Percentiles rank a stretch among this genome's conserved stretches.
Conservation (phyloP, 2,113 vertebrate species). For the Chrysemys picta region DNA sequence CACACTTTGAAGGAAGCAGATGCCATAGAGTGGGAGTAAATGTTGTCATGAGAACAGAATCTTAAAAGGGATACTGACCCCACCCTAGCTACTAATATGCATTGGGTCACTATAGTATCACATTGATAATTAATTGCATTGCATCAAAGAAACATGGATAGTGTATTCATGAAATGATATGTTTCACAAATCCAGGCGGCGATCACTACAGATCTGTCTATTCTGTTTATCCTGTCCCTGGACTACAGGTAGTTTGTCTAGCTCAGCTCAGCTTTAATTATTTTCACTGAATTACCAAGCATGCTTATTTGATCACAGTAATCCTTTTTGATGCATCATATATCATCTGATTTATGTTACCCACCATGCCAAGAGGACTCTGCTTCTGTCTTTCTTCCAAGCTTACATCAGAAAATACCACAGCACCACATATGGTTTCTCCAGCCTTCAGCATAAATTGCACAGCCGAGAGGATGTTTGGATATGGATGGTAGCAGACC, state of each 20-base stretch:
- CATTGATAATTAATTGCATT: neutral
- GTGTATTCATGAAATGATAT: neutral
- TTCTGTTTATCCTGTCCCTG: neutral
- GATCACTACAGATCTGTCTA: neutral
- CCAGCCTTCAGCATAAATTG: constrained; percentile 68
- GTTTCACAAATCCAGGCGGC: neutral
- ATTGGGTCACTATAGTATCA: neutral
- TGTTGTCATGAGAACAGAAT: neutral
- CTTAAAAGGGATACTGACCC: neutral
- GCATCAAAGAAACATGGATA: neutral
- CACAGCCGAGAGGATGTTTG: constrained; percentile 66
- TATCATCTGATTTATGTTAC: constrained; percentile 26
- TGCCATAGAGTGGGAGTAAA: neutral
- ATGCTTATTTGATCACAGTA: neutral
- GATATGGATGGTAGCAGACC: constrained; percentile 55
- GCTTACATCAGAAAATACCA: constrained; percentile 33
- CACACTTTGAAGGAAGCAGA: neutral
- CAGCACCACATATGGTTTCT: constrained; percentile 63
- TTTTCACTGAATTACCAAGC: neutral
- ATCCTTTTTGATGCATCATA: neutral
- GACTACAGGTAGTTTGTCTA: neutral
- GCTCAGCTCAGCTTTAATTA: neutral
- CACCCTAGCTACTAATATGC: neutral
- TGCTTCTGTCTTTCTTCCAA: constrained; percentile 35
- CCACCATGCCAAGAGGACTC: neutral